phyloP scores from a whole-genome alignment of 2,797 vertebrate species.

The Rhinogobio ventralis region DNA sequence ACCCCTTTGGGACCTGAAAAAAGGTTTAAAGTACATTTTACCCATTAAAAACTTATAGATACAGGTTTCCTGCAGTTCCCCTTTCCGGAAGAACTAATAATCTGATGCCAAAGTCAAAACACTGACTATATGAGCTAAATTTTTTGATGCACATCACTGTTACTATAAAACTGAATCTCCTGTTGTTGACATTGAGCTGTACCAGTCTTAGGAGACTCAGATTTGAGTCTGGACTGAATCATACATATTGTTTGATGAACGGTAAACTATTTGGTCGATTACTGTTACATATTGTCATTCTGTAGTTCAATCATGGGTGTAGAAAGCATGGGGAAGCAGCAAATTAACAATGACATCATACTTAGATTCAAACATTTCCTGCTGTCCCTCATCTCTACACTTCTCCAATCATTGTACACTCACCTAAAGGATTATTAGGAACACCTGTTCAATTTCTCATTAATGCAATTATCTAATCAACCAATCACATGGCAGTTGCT shows the following conservation, averaged over 20 bases:
- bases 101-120: neutral
- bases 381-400: neutral
- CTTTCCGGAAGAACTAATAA: constrained; percentile 1
- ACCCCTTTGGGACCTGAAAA: constrained; percentile 61
- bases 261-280: neutral
- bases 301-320: neutral
- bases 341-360: neutral
- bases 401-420: neutral
- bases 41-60: constrained; percentile 29
- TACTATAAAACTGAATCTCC: constrained; percentile 9
- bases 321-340: neutral
- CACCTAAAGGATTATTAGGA: no score
- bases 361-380: neutral
- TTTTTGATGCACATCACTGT: neutral
- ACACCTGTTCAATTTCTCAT: no score
- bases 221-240: neutral
- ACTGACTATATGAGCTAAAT: neutral
- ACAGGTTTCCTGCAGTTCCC: constrained; percentile 13
- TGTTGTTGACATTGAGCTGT: neutral
- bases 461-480: no score
- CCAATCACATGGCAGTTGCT: no score
- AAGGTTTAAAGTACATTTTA: constrained; percentile 41
- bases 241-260: neutral
- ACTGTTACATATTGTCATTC: neutral
- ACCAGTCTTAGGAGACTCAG: neutral